A percentile compares a stretch with the other conserved stretches of the same genome.
Conservation (phyloP, 2,888 invertebrate genomes). For the Caenorhabditis macrosperma region DNA sequence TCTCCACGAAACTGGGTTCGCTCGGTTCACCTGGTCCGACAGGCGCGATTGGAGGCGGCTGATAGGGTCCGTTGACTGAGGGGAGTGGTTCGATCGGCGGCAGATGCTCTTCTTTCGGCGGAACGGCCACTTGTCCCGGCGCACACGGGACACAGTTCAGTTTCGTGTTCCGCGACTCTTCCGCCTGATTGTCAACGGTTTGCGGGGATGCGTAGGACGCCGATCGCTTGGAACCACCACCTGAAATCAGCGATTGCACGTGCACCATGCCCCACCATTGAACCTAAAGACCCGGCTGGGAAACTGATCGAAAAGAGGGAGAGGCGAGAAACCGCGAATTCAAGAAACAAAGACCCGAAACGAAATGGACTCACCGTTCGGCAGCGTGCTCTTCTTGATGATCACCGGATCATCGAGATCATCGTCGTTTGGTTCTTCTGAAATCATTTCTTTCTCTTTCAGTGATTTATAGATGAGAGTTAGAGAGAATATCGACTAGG, state of each 20-base stretch:
- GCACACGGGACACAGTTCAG: slow-evolving; percentile 56
- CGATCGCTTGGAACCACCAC: slow-evolving; percentile 33
- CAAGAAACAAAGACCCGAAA: slow-evolving; percentile 7
- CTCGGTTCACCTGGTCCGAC: slow-evolving; percentile 44
- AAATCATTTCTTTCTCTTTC: too few species aligned
- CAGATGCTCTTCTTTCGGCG: slow-evolving; percentile 46
- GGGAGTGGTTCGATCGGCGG: slow-evolving; percentile 54
- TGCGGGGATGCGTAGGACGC: slow-evolving; percentile 31
- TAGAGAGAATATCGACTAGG: not conserved
- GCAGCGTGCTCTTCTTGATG: slow-evolving; percentile 24
- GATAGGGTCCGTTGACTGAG: slow-evolving; percentile 43
- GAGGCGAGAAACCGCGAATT: slow-evolving; percentile 9
- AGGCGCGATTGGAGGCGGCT: slow-evolving; percentile 44
- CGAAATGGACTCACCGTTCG: slow-evolving; percentile 40
- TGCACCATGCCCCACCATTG: slow-evolving; percentile 56
- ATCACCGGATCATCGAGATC: slow-evolving; percentile 17
- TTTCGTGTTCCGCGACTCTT: slow-evolving; percentile 53
- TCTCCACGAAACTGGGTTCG: slow-evolving; percentile 48
- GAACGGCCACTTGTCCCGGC: slow-evolving; percentile 34
- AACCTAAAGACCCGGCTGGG: slow-evolving; percentile 39
- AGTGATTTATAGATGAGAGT: not conserved
- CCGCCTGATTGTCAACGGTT: slow-evolving; percentile 51
- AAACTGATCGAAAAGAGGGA: slow-evolving; percentile 43
- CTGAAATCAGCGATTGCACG: slow-evolving; percentile 47
- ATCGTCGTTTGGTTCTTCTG: slow-evolving; percentile 52